phyloP scores from a whole-genome alignment of 2,113 vertebrate genomes.

The Amblyornis subalaris region DNA sequence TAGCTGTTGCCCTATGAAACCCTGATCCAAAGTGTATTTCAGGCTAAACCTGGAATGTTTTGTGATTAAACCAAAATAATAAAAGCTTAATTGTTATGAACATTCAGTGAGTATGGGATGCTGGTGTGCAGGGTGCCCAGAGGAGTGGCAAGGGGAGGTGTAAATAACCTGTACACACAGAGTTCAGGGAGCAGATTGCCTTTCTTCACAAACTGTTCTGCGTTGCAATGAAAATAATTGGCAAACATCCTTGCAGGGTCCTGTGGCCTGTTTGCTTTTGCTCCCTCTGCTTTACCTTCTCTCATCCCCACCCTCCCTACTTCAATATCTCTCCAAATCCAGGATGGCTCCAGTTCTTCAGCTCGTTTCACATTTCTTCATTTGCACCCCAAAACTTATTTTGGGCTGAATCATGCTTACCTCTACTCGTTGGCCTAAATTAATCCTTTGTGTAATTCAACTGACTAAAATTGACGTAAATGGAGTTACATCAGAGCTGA shows the following conservation, averaged over 20 bases:
- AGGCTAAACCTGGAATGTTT: neutral
- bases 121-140: neutral
- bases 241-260: neutral
- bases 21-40: neutral
- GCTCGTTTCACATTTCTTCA: neutral
- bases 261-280: neutral
- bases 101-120: neutral
- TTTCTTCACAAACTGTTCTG: neutral
- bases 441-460: slow-evolving; percentile 48
- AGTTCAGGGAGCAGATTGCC: neutral
- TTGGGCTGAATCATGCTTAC: slow-evolving; percentile 26
- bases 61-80: neutral
- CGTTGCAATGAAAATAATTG: neutral
- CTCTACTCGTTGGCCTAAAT: slow-evolving; percentile 30
- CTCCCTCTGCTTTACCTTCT: neutral
- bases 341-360: neutral
- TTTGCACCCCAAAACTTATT: slow-evolving; percentile 18
- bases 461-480: slow-evolving; percentile 50
- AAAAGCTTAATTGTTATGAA: neutral
- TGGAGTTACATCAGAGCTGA: slow-evolving; percentile 52
- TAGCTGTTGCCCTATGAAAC: neutral
- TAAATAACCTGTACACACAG: neutral
- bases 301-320: neutral
- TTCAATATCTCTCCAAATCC: neutral
- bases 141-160: neutral